Conservation (phyloP, 2,797 vertebrate species). For the Lepus oiostolus region DNA sequence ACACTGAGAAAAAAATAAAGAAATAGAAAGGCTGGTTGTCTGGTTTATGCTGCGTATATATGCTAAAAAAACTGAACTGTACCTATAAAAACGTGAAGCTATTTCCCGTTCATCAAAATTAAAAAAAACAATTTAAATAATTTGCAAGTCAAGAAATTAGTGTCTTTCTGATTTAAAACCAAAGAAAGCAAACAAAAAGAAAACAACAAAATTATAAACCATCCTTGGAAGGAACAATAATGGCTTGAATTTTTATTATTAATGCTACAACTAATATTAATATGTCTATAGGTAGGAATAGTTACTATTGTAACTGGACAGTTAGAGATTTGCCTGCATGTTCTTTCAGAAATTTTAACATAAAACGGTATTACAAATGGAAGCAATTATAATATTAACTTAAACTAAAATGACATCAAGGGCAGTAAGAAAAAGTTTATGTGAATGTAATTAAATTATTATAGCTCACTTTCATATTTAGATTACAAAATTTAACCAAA, state of each 20-base stretch:
- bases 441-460: slow-evolving; percentile 66
- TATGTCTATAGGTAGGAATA: slow-evolving; percentile 81
- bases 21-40: too few species aligned
- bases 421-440: slow-evolving; percentile 75
- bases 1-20: too few species aligned
- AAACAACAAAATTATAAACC: slow-evolving; percentile 73
- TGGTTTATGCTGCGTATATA: too few species aligned
- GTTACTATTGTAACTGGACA: slow-evolving; percentile 82
- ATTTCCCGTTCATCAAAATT: too few species aligned
- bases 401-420: slow-evolving; percentile 78
- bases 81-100: too few species aligned
- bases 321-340: slow-evolving; percentile 84
- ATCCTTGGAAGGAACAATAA: slow-evolving; percentile 84
- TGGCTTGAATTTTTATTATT: slow-evolving; percentile 84
- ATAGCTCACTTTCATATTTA: slow-evolving; percentile 68
- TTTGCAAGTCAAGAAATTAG: slow-evolving; percentile 71
- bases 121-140: slow-evolving; percentile 56
- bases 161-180: slow-evolving; percentile 81
- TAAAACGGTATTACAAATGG: slow-evolving; percentile 83
- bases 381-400: slow-evolving; percentile 82
- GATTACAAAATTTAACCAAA: slow-evolving; percentile 68
- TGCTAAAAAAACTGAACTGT: too few species aligned
- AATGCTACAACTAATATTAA: slow-evolving; percentile 86
- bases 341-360: slow-evolving; percentile 85
- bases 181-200: slow-evolving; percentile 56